These are phyloP conservation scores for Neelides sp. DNA, from an alignment of 1,140 invertebrate genomes.

Conservation along the genomic window DNA sequence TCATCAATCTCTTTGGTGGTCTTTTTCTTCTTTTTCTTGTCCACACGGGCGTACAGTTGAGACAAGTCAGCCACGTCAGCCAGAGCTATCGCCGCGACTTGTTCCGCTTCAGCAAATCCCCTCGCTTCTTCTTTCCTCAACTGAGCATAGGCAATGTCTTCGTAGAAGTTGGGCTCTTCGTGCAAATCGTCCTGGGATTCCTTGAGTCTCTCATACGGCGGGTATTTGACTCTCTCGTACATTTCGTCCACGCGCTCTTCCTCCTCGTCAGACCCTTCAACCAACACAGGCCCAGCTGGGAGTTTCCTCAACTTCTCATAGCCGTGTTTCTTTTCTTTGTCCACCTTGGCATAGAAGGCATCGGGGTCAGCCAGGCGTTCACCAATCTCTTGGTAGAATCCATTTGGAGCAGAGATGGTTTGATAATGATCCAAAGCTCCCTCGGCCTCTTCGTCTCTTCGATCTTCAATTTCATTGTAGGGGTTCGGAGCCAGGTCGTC, in stretches of 20 bases:
- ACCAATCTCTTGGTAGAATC: conserved; percentile 22
- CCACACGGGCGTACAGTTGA: conserved; percentile 27
- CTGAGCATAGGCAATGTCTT: conserved; percentile 25
- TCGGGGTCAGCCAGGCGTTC: background rate
- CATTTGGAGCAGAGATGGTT: conserved; percentile 14
- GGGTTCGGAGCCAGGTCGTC: conserved; percentile 4
- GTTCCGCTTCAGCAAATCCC: background rate
- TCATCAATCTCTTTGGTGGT: conserved; percentile 8
- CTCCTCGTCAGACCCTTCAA: conserved; percentile 19
- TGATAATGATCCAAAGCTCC: conserved; percentile 13
- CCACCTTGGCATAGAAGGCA: conserved; percentile 18
- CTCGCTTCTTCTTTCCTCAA: conserved; percentile 12
- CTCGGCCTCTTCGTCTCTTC: background rate
- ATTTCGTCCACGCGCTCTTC: conserved; percentile 10
- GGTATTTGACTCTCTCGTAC: conserved; percentile 29
- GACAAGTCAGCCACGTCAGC: conserved; percentile 10
- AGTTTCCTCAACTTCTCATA: conserved; percentile 29
- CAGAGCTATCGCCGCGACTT: background rate
- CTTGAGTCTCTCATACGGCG: conserved; percentile 28
- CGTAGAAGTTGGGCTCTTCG: conserved; percentile 19
- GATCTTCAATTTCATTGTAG: conserved; percentile 10
- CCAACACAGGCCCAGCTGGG: conserved; percentile 11
- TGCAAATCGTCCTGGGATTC: conserved; percentile 19
- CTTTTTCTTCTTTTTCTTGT: conserved; percentile 27
- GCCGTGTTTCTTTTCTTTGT: conserved; percentile 28